phyloP scores from a whole-genome alignment of 1,140 invertebrate genomes.

The Drosophila tsacasi region DNA sequence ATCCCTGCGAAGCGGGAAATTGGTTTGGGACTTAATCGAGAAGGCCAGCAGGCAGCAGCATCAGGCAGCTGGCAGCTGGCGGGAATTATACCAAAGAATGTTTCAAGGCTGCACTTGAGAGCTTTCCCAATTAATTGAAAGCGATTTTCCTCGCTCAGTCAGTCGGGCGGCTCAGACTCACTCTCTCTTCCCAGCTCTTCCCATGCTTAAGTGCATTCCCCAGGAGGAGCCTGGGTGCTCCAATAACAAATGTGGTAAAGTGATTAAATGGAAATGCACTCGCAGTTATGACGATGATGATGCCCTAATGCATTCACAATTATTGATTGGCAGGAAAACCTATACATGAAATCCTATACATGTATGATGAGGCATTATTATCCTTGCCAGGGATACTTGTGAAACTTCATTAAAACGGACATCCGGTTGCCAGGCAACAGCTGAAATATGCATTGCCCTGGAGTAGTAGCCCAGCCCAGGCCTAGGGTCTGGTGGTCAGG shows the following conservation, averaged over 20 bases:
- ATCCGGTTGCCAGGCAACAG: constrained; percentile 52
- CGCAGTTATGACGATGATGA: background rate
- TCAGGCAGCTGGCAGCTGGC: background rate
- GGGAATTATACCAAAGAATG: constrained; percentile 9
- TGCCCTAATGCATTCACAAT: constrained; percentile 41
- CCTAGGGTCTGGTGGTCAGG: background rate
- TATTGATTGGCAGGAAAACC: constrained; percentile 8
- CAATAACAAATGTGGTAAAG: constrained; percentile 19
- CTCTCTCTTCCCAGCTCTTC: too few relatives aligned
- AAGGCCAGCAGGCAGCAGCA: constrained; percentile 11
- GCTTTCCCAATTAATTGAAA: constrained; percentile 22
- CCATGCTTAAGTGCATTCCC: constrained; percentile 4
- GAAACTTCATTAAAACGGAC: constrained; percentile 66
- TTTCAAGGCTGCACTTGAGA: constrained; percentile 20
- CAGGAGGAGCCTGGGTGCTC: background rate
- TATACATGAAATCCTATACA: background rate
- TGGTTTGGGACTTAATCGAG: constrained; percentile 23
- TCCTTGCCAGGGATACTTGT: constrained; percentile 35
- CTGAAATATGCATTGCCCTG: constrained; percentile 38
- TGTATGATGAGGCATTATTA: background rate
- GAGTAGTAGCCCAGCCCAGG: background rate
- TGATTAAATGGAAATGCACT: constrained; percentile 39
- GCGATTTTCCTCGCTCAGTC: constrained; percentile 7
- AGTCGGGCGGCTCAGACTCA: too few relatives aligned
- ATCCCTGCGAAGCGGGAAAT: constrained; percentile 27